Evolutionary conservation across 2,113 vertebrate species (phyloP).

Genomic region (Thamnophis sirtalis): DNA sequence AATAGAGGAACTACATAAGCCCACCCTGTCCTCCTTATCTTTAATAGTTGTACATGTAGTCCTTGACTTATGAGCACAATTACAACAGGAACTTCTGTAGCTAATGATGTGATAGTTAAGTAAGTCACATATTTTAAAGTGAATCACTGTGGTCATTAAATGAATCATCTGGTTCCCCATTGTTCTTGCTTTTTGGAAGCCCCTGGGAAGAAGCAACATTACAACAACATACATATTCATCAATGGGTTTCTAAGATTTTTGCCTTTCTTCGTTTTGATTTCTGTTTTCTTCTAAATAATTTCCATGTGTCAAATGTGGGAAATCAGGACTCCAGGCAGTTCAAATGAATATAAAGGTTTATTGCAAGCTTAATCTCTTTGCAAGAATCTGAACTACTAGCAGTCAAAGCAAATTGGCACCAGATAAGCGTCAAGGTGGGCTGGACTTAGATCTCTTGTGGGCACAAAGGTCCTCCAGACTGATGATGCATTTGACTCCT

Average conservation of each 20-base stretch:
- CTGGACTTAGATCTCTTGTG: background rate
- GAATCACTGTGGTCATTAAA: background rate
- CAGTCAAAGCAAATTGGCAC: background rate
- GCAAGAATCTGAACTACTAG: background rate
- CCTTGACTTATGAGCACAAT: background rate
- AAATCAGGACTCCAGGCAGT: background rate
- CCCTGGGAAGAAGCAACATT: background rate
- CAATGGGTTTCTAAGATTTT: background rate
- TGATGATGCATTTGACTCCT: background rate
- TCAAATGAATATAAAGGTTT: background rate
- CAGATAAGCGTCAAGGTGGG: background rate
- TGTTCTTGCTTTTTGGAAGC: background rate
- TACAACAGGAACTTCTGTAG: background rate
- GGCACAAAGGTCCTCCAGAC: background rate
- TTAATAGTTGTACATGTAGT: background rate
- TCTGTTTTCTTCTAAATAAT: background rate
- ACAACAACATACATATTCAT: background rate
- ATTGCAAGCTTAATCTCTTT: background rate
- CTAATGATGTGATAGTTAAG: background rate
- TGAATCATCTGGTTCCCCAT: background rate
- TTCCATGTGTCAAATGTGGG: background rate
- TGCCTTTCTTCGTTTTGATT: background rate
- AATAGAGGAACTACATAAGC: background rate
- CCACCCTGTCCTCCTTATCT: background rate
- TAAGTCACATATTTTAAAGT: too few relatives aligned